phyloP scores from a whole-genome alignment of 2,888 invertebrate species.

The Heliconius sara region DNA sequence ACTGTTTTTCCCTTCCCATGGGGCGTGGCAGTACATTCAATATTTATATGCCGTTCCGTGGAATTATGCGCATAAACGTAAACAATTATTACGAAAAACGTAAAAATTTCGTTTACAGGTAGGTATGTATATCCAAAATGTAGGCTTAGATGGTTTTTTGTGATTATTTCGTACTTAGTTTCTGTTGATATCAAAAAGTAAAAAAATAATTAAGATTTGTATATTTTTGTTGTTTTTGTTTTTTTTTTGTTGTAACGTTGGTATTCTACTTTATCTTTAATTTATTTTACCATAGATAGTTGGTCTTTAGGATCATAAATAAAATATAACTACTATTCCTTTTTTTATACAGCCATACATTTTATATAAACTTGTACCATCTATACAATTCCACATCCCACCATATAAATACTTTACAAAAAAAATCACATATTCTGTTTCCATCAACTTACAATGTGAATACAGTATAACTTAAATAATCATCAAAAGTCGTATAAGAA shows the following conservation, averaged over 20 bases:
- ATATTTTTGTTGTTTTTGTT: neutral
- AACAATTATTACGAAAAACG: conserved; percentile 26
- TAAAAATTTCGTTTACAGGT: conserved; percentile 1
- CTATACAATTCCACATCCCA: neutral
- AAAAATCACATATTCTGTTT: conserved; percentile 7
- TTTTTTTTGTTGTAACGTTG: neutral
- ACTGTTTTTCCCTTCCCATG: conserved; percentile 63
- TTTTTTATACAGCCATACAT: neutral
- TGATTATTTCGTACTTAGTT: neutral
- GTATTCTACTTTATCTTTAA: neutral
- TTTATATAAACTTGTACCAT: neutral
- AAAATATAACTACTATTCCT: neutral
- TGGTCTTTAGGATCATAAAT: neutral
- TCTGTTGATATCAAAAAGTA: neutral
- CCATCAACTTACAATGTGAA: conserved; percentile 31
- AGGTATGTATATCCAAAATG: neutral
- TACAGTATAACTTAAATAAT: conserved; percentile 46
- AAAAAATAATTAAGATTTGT: neutral
- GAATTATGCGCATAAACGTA: conserved; percentile 38
- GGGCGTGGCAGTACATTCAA: conserved; percentile 53
- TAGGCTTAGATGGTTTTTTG: neutral
- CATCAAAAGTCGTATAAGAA: conserved; percentile 67
- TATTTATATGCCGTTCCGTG: conserved; percentile 45
- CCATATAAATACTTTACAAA: neutral
- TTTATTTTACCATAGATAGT: neutral